A percentile compares a stretch with the other conserved stretches of the same genome.
These are phyloP conservation scores for Amphipoea lucens DNA, from an alignment of 2,888 invertebrate species.

Conservation along the genomic window DNA sequence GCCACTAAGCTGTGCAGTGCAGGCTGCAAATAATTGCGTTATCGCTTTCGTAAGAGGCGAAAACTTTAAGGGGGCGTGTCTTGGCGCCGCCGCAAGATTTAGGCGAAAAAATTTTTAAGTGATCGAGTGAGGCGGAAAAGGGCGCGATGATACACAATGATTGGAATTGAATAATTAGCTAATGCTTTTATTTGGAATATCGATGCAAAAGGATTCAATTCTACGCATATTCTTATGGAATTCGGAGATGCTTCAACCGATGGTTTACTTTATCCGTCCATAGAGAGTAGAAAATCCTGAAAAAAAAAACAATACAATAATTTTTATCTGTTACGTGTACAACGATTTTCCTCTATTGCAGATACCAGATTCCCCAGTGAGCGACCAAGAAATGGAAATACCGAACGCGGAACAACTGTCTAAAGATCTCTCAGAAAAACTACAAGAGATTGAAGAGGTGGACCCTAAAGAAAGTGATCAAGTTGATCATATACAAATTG, in stretches of 20 bases:
- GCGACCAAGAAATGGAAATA: conserved; percentile 79
- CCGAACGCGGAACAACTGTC: conserved; percentile 78
- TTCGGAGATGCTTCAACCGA: not conserved
- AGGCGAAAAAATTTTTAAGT: too few species aligned
- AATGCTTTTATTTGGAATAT: too few species aligned
- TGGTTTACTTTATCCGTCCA: not conserved
- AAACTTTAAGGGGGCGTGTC: too few species aligned
- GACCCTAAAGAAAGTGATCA: conserved; percentile 75
- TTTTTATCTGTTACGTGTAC: not conserved
- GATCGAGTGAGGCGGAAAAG: too few species aligned
- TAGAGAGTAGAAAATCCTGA: not conserved
- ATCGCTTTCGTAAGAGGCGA: too few species aligned
- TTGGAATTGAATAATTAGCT: too few species aligned
- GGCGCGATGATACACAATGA: too few species aligned
- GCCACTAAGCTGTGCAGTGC: too few species aligned
- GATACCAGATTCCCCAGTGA: conserved; percentile 85
- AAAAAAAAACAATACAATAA: not conserved
- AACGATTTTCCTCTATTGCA: conserved; percentile 47
- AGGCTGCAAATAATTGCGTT: too few species aligned
- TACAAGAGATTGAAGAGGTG: conserved; percentile 80
- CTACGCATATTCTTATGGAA: not conserved
- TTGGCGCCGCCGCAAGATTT: too few species aligned
- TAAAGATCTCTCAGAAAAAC: conserved; percentile 79
- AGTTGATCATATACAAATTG: conserved; percentile 58
- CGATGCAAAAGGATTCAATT: too few species aligned